Base-by-base conservation (phyloP, 2,113 vertebrate species). In the Brachirus orientalis region DNA sequence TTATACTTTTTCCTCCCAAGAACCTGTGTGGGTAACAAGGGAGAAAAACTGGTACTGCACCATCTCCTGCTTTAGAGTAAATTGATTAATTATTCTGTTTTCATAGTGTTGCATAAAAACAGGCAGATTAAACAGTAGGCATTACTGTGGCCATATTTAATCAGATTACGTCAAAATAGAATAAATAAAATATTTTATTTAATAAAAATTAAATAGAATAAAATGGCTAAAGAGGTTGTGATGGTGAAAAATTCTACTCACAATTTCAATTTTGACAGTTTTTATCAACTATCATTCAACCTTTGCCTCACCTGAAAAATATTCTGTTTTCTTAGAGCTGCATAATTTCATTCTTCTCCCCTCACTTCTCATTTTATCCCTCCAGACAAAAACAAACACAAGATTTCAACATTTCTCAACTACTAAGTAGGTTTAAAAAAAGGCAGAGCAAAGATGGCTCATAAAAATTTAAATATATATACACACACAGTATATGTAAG, bases 331-430 rank as follows among this genome's bases (percentile, higher is more conserved):
- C 53, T 38, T 12, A 57, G 56, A 9, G 4, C 35, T 13, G 13
- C 14, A 43, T 43, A 44, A 44, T 44, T 44, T 46, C 17, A 10
- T 59, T 69, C 28, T 20, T 37, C 63, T 11, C 12, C 40, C 20
- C 17, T 51, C 1, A 9, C 40, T 58, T 17, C 61, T 71, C 16
- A 9, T 28, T 33, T 46, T 10, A n/a, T 16, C 62, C 44, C 36
- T 10, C 10, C 2, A 58, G 56, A 74, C 33, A n/a, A 43, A 56
- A 62, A 61, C 33, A 33, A 44, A 52, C 28, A 10, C 38, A 55
- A 41, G 11, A 61, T 70, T 57, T 74, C 51, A 61, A 69, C 6
- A 57, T 18, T 59, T 37, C 17, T 44, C 16, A 55, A 40, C 43
- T 20, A 48, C 19, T 20, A 18, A 11, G 46, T 48, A 19, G 46